These are phyloP conservation scores for Desoria tigrina DNA, from an alignment of 2,888 invertebrate genomes.

Conservation along the genomic window DNA sequence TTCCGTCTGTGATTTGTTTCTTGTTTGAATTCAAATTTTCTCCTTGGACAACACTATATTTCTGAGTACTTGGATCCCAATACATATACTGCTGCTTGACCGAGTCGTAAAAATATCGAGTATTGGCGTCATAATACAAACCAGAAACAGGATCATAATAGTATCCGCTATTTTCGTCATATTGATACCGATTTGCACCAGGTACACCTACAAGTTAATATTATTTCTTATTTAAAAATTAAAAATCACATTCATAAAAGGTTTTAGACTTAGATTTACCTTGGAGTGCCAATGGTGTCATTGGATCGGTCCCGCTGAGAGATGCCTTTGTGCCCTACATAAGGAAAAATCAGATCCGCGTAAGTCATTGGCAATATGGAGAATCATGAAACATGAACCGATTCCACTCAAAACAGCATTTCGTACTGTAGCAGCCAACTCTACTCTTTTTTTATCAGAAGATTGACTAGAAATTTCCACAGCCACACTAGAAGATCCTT, in stretches of 20 bases:
- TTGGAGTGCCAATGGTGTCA: constrained; percentile 13
- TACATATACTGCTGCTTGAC: constrained; percentile 88
- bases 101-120: constrained; percentile 94
- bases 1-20: too few species aligned
- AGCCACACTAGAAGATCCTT: background rate
- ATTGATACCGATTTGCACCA: constrained; percentile 87
- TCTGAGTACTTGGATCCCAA: constrained; percentile 69
- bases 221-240: background rate
- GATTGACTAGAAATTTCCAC: constrained; percentile 10
- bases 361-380: constrained; percentile 47
- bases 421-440: constrained; percentile 53
- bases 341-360: constrained; percentile 52
- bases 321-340: constrained; percentile 48
- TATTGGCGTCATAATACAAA: constrained; percentile 92
- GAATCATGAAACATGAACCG: constrained; percentile 50
- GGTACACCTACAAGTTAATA: constrained; percentile 63
- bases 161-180: constrained; percentile 92
- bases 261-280: constrained; percentile 17
- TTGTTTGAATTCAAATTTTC: too few species aligned
- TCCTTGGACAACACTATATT: constrained; percentile 56
- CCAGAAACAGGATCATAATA: constrained; percentile 92
- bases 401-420: constrained; percentile 53
- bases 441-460: constrained; percentile 14
- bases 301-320: constrained; percentile 32
- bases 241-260: background rate